Evolutionary conservation across 2,113 vertebrate species (phyloP), one percentile per base, ranked within the genome.

Genomic region (Cinclus cinclus): DNA sequence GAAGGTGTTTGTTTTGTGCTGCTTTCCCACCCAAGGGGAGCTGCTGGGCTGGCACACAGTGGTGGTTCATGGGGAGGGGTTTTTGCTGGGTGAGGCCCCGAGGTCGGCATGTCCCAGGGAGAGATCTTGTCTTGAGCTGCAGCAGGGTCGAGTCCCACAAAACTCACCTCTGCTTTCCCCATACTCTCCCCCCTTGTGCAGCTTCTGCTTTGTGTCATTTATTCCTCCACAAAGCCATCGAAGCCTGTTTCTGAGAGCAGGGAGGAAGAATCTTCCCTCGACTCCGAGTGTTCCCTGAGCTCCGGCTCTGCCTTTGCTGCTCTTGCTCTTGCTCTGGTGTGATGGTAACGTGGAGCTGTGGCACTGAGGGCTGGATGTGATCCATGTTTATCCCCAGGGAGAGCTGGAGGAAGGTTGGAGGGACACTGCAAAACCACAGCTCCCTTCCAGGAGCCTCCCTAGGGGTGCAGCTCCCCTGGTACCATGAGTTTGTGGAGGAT

Each of bases 21-120:
- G 52, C 42, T 73, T 52, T 42, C 63, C 44, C 52, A 20, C 64
- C 90, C 50, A 15, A 2, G 0, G 53, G n/a, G 75, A 82, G 71
- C 28, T 58, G 75, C 41, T 31, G 13, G 80, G 44, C 10, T 1
- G 49, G 39, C 59, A 37, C 46, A 23, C 12, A 2, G 28, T 4
- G 14, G 9, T 39, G n/a, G 16, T 73, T 77, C 1, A 0, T 44
- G 52, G 35, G 2, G 47, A 46, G n/a, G n/a, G 11, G 53, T 41
- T 90, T 53, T 11, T 2, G 4, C 18, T 1, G 0, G 76, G 79
- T 5, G 67, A 35, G 35, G 69, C 62, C 52, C 17, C 3, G 5
- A 15, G 42, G 39, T 11, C 0, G 0, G 1, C 0, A 0, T 19
- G 63, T 35, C 6, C 3, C 7, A 49, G 0, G 0, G 67, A 33